Conservation (phyloP, 2,113 vertebrate genomes). For the Gasterosteus nipponicus region DNA sequence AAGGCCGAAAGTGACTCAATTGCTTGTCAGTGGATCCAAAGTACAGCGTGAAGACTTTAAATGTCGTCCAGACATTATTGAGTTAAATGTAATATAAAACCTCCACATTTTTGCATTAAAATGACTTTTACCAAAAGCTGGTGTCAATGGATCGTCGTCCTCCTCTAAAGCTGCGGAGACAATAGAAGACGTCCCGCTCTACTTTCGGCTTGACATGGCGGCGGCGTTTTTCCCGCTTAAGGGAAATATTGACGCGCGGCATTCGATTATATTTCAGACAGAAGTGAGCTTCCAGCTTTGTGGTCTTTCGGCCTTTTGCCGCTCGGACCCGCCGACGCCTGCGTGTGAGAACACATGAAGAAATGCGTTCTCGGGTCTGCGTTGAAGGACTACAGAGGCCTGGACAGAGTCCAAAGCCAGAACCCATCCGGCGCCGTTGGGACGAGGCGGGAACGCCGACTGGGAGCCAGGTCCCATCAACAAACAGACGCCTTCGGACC, state of each 20-base stretch:
- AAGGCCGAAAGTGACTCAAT: no score
- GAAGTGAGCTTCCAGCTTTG: background rate
- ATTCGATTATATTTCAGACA: background rate
- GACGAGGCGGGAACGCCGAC: background rate
- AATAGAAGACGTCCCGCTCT: background rate
- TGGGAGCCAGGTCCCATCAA: background rate
- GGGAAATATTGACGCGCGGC: background rate
- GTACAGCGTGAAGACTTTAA: no score
- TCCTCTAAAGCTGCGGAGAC: background rate
- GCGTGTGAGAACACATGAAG: background rate
- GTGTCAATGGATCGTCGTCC: background rate
- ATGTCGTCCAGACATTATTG: background rate
- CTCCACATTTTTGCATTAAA: background rate
- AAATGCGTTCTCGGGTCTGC: background rate
- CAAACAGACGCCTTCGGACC: background rate
- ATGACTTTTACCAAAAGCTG: background rate
- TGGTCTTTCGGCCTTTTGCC: background rate
- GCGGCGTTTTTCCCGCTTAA: background rate
- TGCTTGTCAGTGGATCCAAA: no score
- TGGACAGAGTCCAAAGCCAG: background rate
- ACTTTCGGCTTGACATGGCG: background rate
- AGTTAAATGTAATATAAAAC: background rate
- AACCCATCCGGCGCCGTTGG: background rate
- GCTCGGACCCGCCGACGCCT: background rate
- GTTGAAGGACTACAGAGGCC: background rate